A percentile compares a stretch with the other conserved stretches of the same genome.
These are phyloP conservation scores for Nothura maculosa DNA, from an alignment of 2,797 vertebrate species.

Conservation along the genomic window DNA sequence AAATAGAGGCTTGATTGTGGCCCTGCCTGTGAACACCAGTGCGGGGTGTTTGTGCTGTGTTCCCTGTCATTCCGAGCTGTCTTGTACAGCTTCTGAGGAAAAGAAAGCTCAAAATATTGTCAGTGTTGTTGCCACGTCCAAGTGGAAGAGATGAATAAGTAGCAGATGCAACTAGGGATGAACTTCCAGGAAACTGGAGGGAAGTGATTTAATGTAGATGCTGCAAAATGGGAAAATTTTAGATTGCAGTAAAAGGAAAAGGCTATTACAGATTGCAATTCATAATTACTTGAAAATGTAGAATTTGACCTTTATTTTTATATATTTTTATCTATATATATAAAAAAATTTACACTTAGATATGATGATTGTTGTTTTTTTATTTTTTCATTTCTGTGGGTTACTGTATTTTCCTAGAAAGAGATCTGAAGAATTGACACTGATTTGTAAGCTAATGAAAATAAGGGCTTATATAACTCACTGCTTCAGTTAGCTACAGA, in stretches of 20 bases:
- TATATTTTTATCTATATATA: no score
- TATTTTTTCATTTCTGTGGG: no score
- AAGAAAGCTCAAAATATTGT: background rate
- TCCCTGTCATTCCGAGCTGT: background rate
- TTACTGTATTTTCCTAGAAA: background rate
- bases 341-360: no score
- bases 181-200: background rate
- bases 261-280: background rate
- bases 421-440: background rate
- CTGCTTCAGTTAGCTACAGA: background rate
- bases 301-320: background rate
- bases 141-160: background rate
- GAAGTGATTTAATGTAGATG: background rate
- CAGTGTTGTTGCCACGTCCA: background rate
- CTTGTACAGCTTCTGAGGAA: conserved; percentile 1
- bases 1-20: background rate
- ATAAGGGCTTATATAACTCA: background rate
- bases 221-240: background rate
- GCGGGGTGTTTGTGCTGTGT: background rate
- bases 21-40: background rate
- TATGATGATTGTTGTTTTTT: no score
- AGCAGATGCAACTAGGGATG: background rate
- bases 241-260: background rate
- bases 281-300: background rate
- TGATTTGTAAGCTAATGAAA: conserved; percentile 4